These are phyloP conservation scores for Epinephelus coioides DNA, from an alignment of 2,797 vertebrate genomes.

Conservation along the genomic window DNA sequence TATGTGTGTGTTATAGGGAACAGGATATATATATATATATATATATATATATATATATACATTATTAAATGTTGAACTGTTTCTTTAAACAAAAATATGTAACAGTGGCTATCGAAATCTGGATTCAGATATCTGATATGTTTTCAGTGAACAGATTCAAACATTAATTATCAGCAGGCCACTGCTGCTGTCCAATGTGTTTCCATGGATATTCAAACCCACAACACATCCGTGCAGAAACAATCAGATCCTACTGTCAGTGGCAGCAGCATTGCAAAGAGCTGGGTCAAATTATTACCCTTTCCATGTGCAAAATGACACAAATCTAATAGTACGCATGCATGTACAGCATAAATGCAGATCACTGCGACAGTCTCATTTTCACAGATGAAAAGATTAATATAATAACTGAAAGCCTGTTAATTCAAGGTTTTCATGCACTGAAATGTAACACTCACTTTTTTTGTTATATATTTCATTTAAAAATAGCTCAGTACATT, in stretches of 20 bases:
- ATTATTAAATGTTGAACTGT: too few relatives aligned
- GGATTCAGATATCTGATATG: too few relatives aligned
- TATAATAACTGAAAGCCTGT: not conserved
- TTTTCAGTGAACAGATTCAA: too few relatives aligned
- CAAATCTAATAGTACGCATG: not conserved
- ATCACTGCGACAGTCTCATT: not conserved
- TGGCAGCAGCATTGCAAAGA: not conserved
- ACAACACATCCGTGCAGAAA: not conserved
- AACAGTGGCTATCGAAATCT: too few relatives aligned
- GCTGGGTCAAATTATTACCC: slow-evolving; percentile 10
- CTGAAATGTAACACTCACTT: not conserved
- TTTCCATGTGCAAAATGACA: not conserved
- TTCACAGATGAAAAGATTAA: not conserved
- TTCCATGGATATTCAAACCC: slow-evolving; percentile 28
- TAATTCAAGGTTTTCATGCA: not conserved
- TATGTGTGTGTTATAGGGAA: too few relatives aligned
- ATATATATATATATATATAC: too few relatives aligned
- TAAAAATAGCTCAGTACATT: too few relatives aligned
- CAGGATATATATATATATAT: too few relatives aligned
- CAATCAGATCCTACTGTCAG: slow-evolving; percentile 1
- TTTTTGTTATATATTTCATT: too few relatives aligned
- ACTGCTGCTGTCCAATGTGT: not conserved
- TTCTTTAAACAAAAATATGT: too few relatives aligned
- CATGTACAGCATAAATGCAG: not conserved
- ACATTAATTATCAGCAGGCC: too few relatives aligned